Evolutionary conservation across 2,113 vertebrate species (phyloP), one percentile per base, ranked within the genome.

Genomic region (Perognathus longimembris): DNA sequence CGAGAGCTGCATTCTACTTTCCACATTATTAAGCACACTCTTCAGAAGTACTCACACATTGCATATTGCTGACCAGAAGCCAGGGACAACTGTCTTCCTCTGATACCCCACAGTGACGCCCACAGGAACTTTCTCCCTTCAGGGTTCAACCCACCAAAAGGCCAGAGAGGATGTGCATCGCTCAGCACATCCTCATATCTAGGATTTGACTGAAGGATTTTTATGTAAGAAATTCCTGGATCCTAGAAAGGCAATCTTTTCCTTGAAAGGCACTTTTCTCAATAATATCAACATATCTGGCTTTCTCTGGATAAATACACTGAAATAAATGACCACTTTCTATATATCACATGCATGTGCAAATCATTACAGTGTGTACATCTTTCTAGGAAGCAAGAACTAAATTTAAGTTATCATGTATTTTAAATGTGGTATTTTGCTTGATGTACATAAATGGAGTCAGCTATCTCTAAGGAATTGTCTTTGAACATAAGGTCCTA

Each of bases 1-100:
- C 82, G 82, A 96, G 32, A 83, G 93, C 83, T 89, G 63, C 54
- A 79, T 76, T 96, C 66, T 96, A 74, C 85, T 95, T 94, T 93
- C 75, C 61, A 93, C 88, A 94, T 88, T 94, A 91, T 80, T 88
- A 93, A 93, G 54, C 82, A 90, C 32, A 42, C 88, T 88, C 90
- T 93, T 90, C 54, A 90, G 93, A 93, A 66, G 32, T 63, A 93
- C 34, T 77, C 75, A 92, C 94, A 93, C 54, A 59, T 66, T 88
- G 80, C 40, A 36, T 34, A 90, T 71, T 89, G 32, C 92, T 94
- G 90, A 90, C 86, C 82, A 64, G 81, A 79, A 94, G 88, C 78
- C 91, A 91, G 69, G 38, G 89, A 91, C 77, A 91, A 77, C 88
- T 93, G 69, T 94, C 81, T 89, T 86, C 77, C 78, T 93, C 17